A percentile compares a stretch with the other conserved stretches of the same genome.
phyloP scores from a whole-genome alignment of 35 echinoderm and acorn worm genomes.

The Amphiura filiformis region DNA sequence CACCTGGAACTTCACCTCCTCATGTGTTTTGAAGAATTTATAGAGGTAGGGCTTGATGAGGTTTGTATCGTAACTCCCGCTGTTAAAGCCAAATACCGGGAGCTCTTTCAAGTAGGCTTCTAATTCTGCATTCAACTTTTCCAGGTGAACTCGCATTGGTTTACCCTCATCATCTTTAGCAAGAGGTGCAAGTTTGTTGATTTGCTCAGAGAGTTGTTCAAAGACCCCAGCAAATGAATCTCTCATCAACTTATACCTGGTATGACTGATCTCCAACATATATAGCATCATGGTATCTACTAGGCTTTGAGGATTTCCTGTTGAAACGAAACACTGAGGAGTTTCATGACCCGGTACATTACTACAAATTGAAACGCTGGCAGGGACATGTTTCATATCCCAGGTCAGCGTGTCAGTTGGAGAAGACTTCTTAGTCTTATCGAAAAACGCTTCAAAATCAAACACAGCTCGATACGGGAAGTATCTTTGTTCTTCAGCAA shows the following conservation, averaged over 20 bases:
- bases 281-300: conserved; percentile 29
- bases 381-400: background rate
- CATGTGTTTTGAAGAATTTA: background rate
- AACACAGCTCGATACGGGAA: conserved; percentile 12
- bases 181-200: background rate
- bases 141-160: background rate
- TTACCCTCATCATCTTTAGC: background rate
- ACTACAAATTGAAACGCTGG: conserved; percentile 1
- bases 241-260: no score
- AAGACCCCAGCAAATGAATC: background rate
- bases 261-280: conserved; percentile 17
- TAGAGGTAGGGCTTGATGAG: background rate
- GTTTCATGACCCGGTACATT: conserved; percentile 10
- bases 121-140: background rate
- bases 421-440: background rate
- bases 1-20: background rate
- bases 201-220: background rate
- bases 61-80: conserved; percentile 39
- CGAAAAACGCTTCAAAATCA: conserved; percentile 15
- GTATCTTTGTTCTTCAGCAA: background rate
- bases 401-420: background rate
- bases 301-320: conserved; percentile 16
- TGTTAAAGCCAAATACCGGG: conserved; percentile 30
- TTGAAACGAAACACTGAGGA: conserved; percentile 46
- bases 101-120: conserved; percentile 2